These are phyloP conservation scores for Triops longicaudatus DNA, from an alignment of 1,140 invertebrate species.

Conservation along the genomic window DNA sequence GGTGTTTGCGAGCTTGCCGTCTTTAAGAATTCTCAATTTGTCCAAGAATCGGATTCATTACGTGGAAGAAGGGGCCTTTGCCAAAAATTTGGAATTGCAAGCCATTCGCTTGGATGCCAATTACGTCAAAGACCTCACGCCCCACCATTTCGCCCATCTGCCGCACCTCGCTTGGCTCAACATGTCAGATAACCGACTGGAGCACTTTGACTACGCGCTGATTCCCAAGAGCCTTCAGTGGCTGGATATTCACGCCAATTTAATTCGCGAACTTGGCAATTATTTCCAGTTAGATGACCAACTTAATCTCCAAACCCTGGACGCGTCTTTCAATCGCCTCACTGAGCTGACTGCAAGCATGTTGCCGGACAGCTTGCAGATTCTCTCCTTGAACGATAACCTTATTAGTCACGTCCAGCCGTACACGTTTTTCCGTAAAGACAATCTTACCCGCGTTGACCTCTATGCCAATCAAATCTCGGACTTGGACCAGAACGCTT, in stretches of 20 bases:
- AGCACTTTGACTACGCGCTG: constrained; percentile 82
- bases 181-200: constrained; percentile 79
- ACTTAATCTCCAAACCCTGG: constrained; percentile 62
- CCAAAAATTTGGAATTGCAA: constrained; percentile 65
- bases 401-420: constrained; percentile 65
- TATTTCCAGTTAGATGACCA: constrained; percentile 57
- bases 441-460: constrained; percentile 70
- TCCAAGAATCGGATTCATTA: constrained; percentile 71
- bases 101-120: constrained; percentile 80
- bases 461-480: constrained; percentile 75
- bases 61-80: constrained; percentile 73
- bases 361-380: constrained; percentile 65
- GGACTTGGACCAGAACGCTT: constrained; percentile 68
- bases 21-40: constrained; percentile 77
- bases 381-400: constrained; percentile 74
- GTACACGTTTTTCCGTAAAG: constrained; percentile 73
- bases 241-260: constrained; percentile 83
- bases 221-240: constrained; percentile 72
- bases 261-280: constrained; percentile 68
- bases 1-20: constrained; percentile 67
- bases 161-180: constrained; percentile 77
- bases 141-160: constrained; percentile 58
- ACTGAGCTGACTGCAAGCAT: constrained; percentile 53
- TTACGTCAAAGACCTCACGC: constrained; percentile 47
- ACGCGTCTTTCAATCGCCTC: constrained; percentile 73